Evolutionary conservation across 2,113 vertebrate genomes (phyloP), one percentile per base, ranked within the genome.

Genomic region (Grammomys dolichurus): DNA sequence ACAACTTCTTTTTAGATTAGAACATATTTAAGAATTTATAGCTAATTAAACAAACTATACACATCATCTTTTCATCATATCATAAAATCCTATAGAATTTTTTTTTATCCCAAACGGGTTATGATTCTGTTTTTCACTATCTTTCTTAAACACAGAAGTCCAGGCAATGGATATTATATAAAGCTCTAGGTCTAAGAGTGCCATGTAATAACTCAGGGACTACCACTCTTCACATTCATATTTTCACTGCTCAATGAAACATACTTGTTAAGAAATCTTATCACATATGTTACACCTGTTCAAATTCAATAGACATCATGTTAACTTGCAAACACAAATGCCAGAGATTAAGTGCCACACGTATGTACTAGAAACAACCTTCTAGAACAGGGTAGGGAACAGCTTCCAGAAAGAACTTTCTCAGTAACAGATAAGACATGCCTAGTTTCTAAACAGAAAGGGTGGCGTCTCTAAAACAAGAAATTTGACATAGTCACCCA

Each of bases 281-380:
- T 94, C 95, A 96, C 95, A 97, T 88, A 75, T 92, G 73, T 95
- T 96, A 96, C 78, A 97, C 86, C 94, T 96, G 96, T 97, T 97
- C 92, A 96, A 95, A 96, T 95, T 86, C 43, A 96, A 93, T 1
- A 96, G 94, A 95, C 82, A 95, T 69, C 82, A 86, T 95, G 95
- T 87, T 95, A 97, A 91, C 96, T 93, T 97, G 88, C 87, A 93
- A 95, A 96, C 81, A 96, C 88, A 96, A 97, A 97, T 97, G 95
- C 88, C 87, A 95, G 93, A 97, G 96, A 96, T 97, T 97, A 97
- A 95, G 85, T 77, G 86, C 58, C 58, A 69, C 43, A 88, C 26
- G 87, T 84, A 91, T 5, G 72, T 94, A 93, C 86, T 92, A 78
- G 60, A 96, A 96, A 95, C 85, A 96, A 93, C 22, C 88, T 96